Evolutionary conservation across 1,140 invertebrate species (phyloP), one percentile per base, ranked within the genome.

Genomic region (Rhagoletis zephyria): DNA sequence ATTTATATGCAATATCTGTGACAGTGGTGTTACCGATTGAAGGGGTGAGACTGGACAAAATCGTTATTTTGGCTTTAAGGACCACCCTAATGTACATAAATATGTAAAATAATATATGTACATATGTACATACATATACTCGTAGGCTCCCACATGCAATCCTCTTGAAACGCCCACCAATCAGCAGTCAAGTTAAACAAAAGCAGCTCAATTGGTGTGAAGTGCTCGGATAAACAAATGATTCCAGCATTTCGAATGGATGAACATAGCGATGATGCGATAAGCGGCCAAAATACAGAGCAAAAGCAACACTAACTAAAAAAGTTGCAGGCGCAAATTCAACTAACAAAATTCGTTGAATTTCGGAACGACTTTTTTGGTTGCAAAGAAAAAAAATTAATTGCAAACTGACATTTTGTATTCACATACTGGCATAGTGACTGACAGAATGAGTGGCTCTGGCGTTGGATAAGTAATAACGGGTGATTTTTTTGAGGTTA

Each of bases 151-250:
- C 64, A 9, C 64, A 9, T 16, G 40, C 64, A 40, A 1, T 67
- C 30, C 1, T 30, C 30, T 30, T 30, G 4, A 67, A 67, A 67
- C 64, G 6, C 64, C 30, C 64, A 67, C n/a, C 30, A 30, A 67
- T 40, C 64, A 67, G 40, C 64, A 63, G 61, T 12, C 30, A 10
- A 40, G 4, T 30, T 10, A 45, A 45, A 45, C 67, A 16, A 51
- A 4, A 51, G 14, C 45, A 14, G n/a, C n/a, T 12, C 45, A 6
- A 16, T 74, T 74, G 42, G 70, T 45, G 70, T 48, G 45, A 74
- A 67, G 64, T 67, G 64, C n/a, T 42, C 64, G 64, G 40, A 10
- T 67, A 67, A 56, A 77, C 19, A 77, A 77, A 77, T 77, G 45
- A 51, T 77, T 48, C 45, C 45, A 56, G 14, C 70, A 77, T 51